These are phyloP conservation scores for Nothoprocta pentlandii DNA, from an alignment of 2,113 vertebrate species.

Conservation along the genomic window DNA sequence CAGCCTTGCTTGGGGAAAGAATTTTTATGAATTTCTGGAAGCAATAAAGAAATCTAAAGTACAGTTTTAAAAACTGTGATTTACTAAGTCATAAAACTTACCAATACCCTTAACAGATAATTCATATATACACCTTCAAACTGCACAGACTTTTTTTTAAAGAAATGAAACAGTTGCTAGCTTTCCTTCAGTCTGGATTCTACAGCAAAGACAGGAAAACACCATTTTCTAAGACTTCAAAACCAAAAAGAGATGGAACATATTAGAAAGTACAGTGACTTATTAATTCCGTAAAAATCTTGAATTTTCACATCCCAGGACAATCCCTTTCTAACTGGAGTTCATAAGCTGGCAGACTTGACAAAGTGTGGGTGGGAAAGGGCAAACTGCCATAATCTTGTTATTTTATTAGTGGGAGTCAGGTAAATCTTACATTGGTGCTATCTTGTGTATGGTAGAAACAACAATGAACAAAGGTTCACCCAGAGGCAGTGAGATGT, in stretches of 20 bases:
- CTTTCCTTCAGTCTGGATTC: neutral
- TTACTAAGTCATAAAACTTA: neutral
- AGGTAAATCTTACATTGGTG: neutral
- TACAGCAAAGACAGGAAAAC: neutral
- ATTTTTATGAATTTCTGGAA: neutral
- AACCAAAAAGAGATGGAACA: neutral
- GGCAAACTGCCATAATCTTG: neutral
- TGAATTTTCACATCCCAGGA: neutral
- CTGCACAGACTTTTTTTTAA: neutral
- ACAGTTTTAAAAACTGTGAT: neutral
- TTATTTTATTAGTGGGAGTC: neutral
- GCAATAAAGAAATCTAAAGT: neutral
- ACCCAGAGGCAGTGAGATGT: neutral
- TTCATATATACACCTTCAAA: neutral
- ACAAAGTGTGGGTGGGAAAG: neutral
- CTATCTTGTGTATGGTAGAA: neutral
- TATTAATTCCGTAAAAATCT: neutral
- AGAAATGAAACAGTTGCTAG: neutral
- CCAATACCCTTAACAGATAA: neutral
- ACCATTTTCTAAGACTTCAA: neutral
- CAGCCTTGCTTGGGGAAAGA: neutral
- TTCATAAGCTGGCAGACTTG: neutral
- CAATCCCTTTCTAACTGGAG: accelerated
- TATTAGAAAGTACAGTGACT: neutral
- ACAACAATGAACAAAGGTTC: neutral